Evolutionary conservation across 2,888 invertebrate species (phyloP), one percentile per base, ranked within the genome.

Genomic region (Acholoe squamosa): DNA sequence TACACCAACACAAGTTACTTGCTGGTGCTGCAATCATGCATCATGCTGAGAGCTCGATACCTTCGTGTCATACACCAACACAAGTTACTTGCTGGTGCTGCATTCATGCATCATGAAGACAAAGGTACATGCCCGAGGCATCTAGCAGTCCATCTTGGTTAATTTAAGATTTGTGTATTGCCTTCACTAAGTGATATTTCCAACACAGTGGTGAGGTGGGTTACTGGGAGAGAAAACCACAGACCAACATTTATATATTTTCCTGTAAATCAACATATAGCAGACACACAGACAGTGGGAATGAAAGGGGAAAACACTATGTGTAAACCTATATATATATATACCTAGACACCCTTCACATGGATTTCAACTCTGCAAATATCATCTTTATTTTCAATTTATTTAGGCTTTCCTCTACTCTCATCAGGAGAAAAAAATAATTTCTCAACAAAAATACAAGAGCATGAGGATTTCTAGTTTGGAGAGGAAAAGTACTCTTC

Each of bases 371-470:
- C 52, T 10, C 22, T 25, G 28, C 12, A 52, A 86, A 28, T 54
- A 52, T 25, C 19, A 86, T 14, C 0, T 34, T 33, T 52, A 31
- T 54, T 86, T 86, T 25, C 28, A 12, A 28, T 86, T 86, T 86
- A 25, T 86, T 25, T 86, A 16, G 80, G 80, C 10, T 16, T 31
- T 80, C 80, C 33, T 86, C 56, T 52, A 54, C 56, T 86, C 86
- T 84, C 25, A 16, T 84, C 0, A 16, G 16, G 25, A 84, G 22
- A 52, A 33, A 84, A 25, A 33, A 84, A 22, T 56, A 54, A 54
- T 56, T 84, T 86, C 28, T 31, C 54, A 86, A 80, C 80, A 80
- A 80, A 80, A 80, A 80, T 80, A 80, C 80, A 80, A 76, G 80
- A 80, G 86, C 16, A 12, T n/a, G 86, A 86, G 86, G 86, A 86